Conservation (phyloP, 2,888 invertebrate species). For the Xanthorhoe designata region DNA sequence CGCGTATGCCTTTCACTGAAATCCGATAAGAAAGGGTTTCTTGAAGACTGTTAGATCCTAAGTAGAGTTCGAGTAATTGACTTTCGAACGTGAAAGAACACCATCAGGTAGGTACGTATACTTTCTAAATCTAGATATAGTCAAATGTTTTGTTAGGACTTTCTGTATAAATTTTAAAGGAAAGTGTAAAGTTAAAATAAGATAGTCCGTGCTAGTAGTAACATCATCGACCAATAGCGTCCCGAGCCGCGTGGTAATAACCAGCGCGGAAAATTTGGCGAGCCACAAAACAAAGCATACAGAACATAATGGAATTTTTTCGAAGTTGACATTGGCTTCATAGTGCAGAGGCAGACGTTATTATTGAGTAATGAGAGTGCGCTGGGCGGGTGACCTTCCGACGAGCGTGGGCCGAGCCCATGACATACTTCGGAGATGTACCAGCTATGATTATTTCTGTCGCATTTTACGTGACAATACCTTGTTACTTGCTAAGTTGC, state of each 20-base stretch:
- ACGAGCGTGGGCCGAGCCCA: conserved; percentile 79
- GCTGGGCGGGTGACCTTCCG: conserved; percentile 77
- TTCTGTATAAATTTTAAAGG: too few relatives aligned
- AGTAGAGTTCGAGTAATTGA: neutral
- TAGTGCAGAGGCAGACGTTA: conserved; percentile 53
- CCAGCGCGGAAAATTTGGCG: conserved; percentile 9
- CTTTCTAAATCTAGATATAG: too few relatives aligned
- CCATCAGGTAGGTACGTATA: neutral
- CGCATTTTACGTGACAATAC: conserved; percentile 62
- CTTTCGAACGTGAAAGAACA: neutral
- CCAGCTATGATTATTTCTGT: conserved; percentile 75
- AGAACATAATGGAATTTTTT: conserved; percentile 45
- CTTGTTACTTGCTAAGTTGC: conserved; percentile 26
- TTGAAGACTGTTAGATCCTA: neutral
- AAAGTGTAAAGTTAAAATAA: too few relatives aligned
- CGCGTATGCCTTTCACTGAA: conserved; percentile 59
- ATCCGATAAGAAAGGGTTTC: conserved; percentile 53
- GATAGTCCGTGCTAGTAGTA: neutral
- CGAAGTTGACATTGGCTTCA: conserved; percentile 49
- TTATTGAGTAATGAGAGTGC: conserved; percentile 65
- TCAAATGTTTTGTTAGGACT: neutral
- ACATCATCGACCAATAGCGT: neutral
- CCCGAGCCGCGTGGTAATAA: neutral
- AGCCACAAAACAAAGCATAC: conserved; percentile 27
- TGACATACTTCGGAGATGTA: conserved; percentile 80